phyloP scores from a whole-genome alignment of 2,797 vertebrate species.

The Rhinogobio ventralis region DNA sequence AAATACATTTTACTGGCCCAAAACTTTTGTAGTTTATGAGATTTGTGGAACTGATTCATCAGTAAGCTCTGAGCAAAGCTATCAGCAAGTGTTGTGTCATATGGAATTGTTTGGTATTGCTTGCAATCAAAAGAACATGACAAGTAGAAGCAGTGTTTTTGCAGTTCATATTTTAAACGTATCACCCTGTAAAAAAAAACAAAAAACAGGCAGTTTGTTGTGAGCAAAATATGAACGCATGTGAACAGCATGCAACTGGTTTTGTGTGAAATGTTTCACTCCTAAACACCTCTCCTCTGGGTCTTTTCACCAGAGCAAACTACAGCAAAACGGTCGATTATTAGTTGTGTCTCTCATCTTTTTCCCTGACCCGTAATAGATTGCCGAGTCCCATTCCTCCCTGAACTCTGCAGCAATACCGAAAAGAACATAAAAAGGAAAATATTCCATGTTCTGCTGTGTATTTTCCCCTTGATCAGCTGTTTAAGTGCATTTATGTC shows the following conservation, averaged over 20 bases:
- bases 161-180: not conserved
- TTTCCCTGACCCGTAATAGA: conserved; percentile 25
- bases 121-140: conserved; percentile 15
- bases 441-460: not conserved
- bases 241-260: not conserved
- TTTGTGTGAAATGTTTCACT: conserved; percentile 4
- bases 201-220: not conserved
- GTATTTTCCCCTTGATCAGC: conserved; percentile 15
- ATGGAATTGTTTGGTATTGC: not conserved
- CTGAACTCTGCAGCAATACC: conserved; percentile 1
- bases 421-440: not conserved
- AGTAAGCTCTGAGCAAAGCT: not conserved
- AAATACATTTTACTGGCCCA: too few relatives aligned
- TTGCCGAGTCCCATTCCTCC: conserved; percentile 52
- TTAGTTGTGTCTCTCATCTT: conserved; percentile 20
- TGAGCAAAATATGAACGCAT: not conserved
- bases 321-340: conserved; percentile 17
- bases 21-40: too few relatives aligned
- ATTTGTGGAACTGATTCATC: not conserved
- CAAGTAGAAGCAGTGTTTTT: not conserved
- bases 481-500: conserved; percentile 30
- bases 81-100: not conserved
- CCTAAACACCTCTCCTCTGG: not conserved
- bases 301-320: conserved; percentile 10
- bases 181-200: not conserved